Conservation (phyloP, 2,113 vertebrate species). For the Puntigrus tetrazona region DNA sequence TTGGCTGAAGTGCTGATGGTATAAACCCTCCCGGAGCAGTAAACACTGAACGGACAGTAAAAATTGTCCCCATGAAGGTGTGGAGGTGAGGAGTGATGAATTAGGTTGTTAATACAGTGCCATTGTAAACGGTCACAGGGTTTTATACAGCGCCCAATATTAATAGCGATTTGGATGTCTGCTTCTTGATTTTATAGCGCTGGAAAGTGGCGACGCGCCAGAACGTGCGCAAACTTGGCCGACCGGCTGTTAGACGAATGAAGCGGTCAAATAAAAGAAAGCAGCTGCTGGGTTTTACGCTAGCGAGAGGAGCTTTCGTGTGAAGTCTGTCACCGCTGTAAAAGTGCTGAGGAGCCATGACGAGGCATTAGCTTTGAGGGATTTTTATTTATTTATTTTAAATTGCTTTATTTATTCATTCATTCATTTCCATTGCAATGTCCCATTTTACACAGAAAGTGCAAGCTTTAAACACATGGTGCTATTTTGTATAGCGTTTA, state of each 20-base stretch:
- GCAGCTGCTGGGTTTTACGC: slow-evolving; percentile 56
- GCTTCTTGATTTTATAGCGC: slow-evolving; percentile 62
- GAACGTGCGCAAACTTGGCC: slow-evolving; percentile 56
- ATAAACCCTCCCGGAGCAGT: not conserved
- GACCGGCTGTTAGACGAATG: slow-evolving; percentile 61
- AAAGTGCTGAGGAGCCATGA: slow-evolving; percentile 57
- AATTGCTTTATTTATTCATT: too few relatives aligned
- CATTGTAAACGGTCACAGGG: slow-evolving; percentile 3
- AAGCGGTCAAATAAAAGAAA: slow-evolving; percentile 67
- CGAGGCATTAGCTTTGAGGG: too few relatives aligned
- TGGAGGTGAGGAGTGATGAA: slow-evolving; percentile 46
- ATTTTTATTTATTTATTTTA: not conserved
- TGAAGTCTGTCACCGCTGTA: slow-evolving; percentile 59
- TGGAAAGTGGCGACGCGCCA: slow-evolving; percentile 62
- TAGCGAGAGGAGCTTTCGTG: slow-evolving; percentile 37
- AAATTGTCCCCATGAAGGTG: slow-evolving; percentile 4
- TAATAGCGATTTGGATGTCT: slow-evolving; percentile 56
- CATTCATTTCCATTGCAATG: not conserved
- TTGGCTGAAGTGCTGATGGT: not conserved
- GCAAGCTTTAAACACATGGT: not conserved
- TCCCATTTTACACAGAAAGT: not conserved
- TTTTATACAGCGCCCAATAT: slow-evolving; percentile 50
- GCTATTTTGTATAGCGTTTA: too few relatives aligned
- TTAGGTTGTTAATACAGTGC: slow-evolving; percentile 51
- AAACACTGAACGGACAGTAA: slow-evolving; percentile 9